phyloP scores from a whole-genome alignment of 2,797 vertebrate genomes.

The Aphelocoma californica region DNA sequence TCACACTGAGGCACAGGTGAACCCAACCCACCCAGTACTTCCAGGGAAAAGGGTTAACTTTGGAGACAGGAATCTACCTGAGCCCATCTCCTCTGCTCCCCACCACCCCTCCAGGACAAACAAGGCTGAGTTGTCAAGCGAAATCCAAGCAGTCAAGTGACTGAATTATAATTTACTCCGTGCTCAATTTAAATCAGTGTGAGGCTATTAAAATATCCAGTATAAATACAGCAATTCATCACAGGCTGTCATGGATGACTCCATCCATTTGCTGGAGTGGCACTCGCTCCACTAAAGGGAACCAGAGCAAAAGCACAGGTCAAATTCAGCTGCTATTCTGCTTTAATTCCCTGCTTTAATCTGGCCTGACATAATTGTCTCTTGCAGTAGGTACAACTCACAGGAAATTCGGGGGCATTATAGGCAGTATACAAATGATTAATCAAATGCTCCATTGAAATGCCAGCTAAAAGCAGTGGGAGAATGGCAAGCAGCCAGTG shows the following conservation, averaged over 20 bases:
- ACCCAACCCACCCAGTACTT: neutral
- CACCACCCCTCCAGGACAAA: slow-evolving; percentile 75
- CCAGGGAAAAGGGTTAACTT: slow-evolving; percentile 58
- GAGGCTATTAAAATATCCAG: slow-evolving; percentile 94
- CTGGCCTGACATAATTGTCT: slow-evolving; percentile 76
- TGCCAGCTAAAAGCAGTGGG: neutral
- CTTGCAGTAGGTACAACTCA: slow-evolving; percentile 76
- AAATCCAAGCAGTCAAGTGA: slow-evolving; percentile 88
- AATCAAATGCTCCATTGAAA: slow-evolving; percentile 79
- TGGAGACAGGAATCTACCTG: slow-evolving; percentile 52
- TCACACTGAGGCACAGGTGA: fast-evolving
- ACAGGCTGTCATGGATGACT: slow-evolving; percentile 86
- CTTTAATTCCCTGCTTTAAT: slow-evolving; percentile 87
- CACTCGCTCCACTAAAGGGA: slow-evolving; percentile 70
- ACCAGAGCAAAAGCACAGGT: slow-evolving; percentile 84
- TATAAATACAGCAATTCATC: slow-evolving; percentile 96
- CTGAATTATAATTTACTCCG: slow-evolving; percentile 93
- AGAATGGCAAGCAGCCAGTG: neutral
- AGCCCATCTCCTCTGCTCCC: slow-evolving; percentile 40
- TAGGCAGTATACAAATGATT: slow-evolving; percentile 75
- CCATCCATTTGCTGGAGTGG: slow-evolving; percentile 81
- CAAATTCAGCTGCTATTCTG: slow-evolving; percentile 85
- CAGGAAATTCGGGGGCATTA: slow-evolving; percentile 75
- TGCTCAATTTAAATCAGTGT: slow-evolving; percentile 94
- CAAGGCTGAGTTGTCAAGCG: slow-evolving; percentile 82